Conservation (phyloP, 1,140 invertebrate species). For the Drosophila sproati region DNA sequence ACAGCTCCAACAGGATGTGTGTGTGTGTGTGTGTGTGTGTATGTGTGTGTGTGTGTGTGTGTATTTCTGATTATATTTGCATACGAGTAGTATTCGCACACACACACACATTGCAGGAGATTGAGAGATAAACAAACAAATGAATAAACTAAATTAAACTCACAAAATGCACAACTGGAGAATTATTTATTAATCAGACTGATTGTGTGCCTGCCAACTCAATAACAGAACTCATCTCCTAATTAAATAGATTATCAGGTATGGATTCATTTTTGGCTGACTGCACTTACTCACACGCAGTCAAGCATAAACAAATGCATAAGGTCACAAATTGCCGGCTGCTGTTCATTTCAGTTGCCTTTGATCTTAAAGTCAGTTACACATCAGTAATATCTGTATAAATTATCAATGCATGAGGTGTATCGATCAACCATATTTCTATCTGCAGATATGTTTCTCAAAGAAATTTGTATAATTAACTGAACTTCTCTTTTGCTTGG, state of each 20-base stretch:
- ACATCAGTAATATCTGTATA: background rate
- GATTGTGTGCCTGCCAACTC: slow-evolving; percentile 24
- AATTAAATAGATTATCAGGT: slow-evolving; percentile 20
- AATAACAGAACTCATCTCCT: background rate
- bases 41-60: slow-evolving; percentile 1
- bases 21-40: background rate
- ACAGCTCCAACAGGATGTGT: background rate
- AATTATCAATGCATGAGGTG: background rate
- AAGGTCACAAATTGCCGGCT: slow-evolving; percentile 12
- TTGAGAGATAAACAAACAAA: slow-evolving; percentile 50
- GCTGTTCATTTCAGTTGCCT: slow-evolving; percentile 12
- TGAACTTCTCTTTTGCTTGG: no score
- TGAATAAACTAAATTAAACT: slow-evolving; percentile 70
- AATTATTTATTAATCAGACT: slow-evolving; percentile 61
- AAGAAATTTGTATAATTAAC: no score
- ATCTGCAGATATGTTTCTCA: no score
- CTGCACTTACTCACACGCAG: slow-evolving; percentile 1
- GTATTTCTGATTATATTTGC: slow-evolving; percentile 30
- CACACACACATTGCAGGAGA: background rate
- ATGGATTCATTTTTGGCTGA: slow-evolving; percentile 14
- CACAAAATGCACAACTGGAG: slow-evolving; percentile 42
- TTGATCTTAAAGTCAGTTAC: slow-evolving; percentile 23
- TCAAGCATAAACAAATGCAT: background rate
- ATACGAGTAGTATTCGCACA: slow-evolving; percentile 12
- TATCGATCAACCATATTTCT: no score